These are phyloP conservation scores for Myzus persicae DNA, from an alignment of 1,140 invertebrate species.

Conservation along the genomic window DNA sequence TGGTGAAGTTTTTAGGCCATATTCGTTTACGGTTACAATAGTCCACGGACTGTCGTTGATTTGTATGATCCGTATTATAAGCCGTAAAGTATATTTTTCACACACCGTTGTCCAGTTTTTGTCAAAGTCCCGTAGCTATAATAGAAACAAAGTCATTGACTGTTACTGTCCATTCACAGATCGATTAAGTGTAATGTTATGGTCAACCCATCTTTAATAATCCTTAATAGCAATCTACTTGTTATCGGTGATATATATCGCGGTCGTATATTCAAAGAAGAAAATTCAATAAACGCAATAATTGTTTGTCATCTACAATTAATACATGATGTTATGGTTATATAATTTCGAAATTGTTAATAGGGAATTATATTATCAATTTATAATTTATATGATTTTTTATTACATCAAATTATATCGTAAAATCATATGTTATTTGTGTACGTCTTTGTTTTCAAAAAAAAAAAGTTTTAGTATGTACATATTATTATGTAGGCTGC, in stretches of 20 bases:
- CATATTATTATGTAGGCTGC: no score
- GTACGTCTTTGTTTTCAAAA: no score
- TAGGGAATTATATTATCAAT: no score
- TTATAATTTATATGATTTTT: no score
- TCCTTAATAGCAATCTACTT: neutral
- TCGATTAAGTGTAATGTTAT: neutral
- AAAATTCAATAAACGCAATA: neutral
- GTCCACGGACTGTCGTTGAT: neutral
- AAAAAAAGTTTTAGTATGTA: no score
- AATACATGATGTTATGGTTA: no score
- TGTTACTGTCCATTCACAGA: neutral
- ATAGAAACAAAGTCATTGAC: neutral
- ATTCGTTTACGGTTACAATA: neutral
- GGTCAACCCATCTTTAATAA: neutral
- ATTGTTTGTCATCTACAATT: neutral
- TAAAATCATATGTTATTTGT: no score
- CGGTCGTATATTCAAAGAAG: neutral
- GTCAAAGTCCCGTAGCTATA: neutral
- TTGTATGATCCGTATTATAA: no score
- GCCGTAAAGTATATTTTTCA: neutral
- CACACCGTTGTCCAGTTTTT: neutral
- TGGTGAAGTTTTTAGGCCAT: neutral
- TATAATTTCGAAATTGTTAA: no score
- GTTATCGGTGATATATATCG: neutral
- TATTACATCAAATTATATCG: no score